These are phyloP conservation scores for Pogonognathellus flavescens DNA, from an alignment of 1,140 invertebrate genomes.

Conservation along the genomic window DNA sequence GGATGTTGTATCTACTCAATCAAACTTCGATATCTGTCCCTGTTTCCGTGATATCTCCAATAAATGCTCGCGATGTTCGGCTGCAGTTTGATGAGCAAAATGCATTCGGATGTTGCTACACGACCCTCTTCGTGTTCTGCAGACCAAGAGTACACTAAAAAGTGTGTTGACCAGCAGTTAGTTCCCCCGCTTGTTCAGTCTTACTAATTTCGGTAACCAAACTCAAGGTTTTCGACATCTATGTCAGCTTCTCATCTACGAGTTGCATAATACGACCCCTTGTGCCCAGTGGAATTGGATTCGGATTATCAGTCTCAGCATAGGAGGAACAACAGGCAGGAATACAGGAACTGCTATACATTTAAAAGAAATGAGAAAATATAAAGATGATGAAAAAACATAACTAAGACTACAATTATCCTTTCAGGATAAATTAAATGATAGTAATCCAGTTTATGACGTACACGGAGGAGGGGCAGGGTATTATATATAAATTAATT, in stretches of 20 bases:
- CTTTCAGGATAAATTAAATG: too few relatives aligned
- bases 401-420: too few relatives aligned
- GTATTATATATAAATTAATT: too few relatives aligned
- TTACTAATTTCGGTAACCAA: slow-evolving; percentile 1
- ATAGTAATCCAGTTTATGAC: too few relatives aligned
- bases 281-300: not conserved
- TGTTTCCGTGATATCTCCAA: not conserved
- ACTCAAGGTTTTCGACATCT: not conserved
- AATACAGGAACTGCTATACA: slow-evolving; percentile 27
- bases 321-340: not conserved
- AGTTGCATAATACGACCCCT: slow-evolving; percentile 5
- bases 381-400: too few relatives aligned
- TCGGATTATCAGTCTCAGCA: slow-evolving; percentile 5
- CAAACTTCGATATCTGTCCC: not conserved
- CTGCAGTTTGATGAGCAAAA: not conserved
- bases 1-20: not conserved
- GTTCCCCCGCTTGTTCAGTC: not conserved
- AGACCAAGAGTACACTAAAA: too few relatives aligned
- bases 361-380: too few relatives aligned
- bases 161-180: too few relatives aligned
- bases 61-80: not conserved
- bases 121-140: too few relatives aligned
- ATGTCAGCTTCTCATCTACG: not conserved
- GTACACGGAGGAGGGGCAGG: too few relatives aligned
- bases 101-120: too few relatives aligned